Percentiles rank a stretch among this genome's conserved stretches.
These are phyloP conservation scores for Hedychridium roseum DNA, from an alignment of 2,888 invertebrate genomes.

Conservation along the genomic window DNA sequence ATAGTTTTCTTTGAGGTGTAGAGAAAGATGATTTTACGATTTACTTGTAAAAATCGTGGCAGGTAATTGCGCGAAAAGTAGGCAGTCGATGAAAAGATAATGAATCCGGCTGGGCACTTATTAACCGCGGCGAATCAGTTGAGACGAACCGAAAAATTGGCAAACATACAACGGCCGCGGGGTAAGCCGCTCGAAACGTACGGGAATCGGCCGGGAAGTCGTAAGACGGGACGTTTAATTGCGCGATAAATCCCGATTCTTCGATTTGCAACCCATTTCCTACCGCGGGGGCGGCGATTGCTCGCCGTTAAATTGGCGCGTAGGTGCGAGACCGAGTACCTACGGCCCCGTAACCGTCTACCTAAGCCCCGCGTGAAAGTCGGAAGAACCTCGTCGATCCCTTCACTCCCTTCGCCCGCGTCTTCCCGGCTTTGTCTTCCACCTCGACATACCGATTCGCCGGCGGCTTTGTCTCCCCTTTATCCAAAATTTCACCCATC, in stretches of 20 bases:
- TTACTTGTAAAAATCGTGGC: no score
- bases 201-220: conserved; percentile 47
- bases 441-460: no score
- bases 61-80: no score
- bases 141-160: conserved; percentile 18
- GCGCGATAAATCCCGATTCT: conserved; percentile 62
- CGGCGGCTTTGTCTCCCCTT: no score
- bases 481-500: no score
- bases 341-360: conserved; percentile 43
- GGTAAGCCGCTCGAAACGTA: conserved; percentile 19
- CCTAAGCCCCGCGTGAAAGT: conserved; percentile 57
- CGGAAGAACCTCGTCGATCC: conserved; percentile 44
- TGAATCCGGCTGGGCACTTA: conserved; percentile 22
- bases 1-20: no score
- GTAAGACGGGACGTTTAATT: conserved; percentile 58
- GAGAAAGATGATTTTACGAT: no score
- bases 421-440: no score
- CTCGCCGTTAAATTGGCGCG: conserved; percentile 56
- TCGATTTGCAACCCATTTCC: conserved; percentile 63
- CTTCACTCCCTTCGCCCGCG: conserved; percentile 7
- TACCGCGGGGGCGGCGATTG: conserved; percentile 61
- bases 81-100: no score
- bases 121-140: conserved; percentile 24
- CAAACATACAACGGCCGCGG: conserved; percentile 17
- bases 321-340: conserved; percentile 51